These are phyloP conservation scores for Drosophila kanapiae DNA, from an alignment of 1,140 invertebrate species.

Conservation along the genomic window DNA sequence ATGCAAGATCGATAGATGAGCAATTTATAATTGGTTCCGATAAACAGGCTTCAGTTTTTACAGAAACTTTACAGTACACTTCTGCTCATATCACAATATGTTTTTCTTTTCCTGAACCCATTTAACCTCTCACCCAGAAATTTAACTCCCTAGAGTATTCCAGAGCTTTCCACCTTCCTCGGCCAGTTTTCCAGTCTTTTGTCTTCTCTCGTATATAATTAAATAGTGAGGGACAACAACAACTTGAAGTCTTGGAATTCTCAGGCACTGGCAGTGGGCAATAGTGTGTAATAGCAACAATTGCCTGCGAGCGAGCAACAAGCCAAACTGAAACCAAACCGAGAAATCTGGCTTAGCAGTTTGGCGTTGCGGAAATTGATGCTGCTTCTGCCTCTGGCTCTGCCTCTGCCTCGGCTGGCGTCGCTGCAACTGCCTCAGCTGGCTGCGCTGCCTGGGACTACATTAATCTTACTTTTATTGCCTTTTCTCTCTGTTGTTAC, in stretches of 20 bases:
- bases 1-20: neutral
- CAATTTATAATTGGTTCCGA: neutral
- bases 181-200: conserved; percentile 4
- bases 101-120: too few species aligned
- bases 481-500: conserved; percentile 38
- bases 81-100: neutral
- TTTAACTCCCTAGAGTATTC: neutral
- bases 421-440: neutral
- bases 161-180: conserved; percentile 5
- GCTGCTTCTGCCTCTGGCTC: conserved; percentile 15
- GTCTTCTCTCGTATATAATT: conserved; percentile 23
- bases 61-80: neutral
- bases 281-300: conserved; percentile 35
- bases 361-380: conserved; percentile 50
- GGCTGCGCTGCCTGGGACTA: conserved; percentile 28
- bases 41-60: neutral
- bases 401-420: neutral
- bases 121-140: neutral
- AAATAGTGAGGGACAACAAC: conserved; percentile 32
- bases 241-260: conserved; percentile 18
- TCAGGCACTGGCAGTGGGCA: conserved; percentile 7
- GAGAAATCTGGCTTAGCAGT: conserved; percentile 48
- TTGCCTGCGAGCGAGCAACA: conserved; percentile 49
- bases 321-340: conserved; percentile 41
- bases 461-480: conserved; percentile 66